Base-by-base conservation (phyloP, 2,113 vertebrate genomes). In the Myotis lucifugus region DNA sequence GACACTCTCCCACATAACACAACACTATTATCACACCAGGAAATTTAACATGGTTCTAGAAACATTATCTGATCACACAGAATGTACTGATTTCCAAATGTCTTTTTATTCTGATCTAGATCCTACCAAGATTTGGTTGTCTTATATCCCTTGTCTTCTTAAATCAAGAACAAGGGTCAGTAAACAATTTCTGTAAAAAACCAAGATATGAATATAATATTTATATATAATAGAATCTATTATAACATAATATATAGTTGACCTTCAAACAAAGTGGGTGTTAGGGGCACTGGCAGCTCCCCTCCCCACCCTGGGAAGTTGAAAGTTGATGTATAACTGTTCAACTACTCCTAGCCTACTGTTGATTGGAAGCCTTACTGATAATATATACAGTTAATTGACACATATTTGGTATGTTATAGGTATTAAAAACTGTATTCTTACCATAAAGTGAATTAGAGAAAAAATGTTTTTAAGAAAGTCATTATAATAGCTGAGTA, bases 131-230 rank as follows among this genome's bases (percentile, higher is more conserved):
- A 56, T 94, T 73, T 64, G 32, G 32, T 34, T 82, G 25, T 70
- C 32, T 11, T n/a, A 19, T 90, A 54, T 42, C 2, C 29, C 93
- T 95, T 59, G 10, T 42, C 73, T 85, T 52, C 23, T 88, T 84
- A 72, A 76, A 50, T 79, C 37, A 70, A 66, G 64, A 81, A 69
- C 3, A 42, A 78, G n/a, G 17, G 3, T 90, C 37, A 76, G 18
- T 52, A 91, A 91, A 77, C 12, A 59, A 85, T 74, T 82, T 95
- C 84, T 90, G 8, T 90, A 69, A 94, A 82, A 64, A 27, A 42
- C 4, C 5, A 29, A 67, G 34, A 74, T 54, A 52, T 52, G 83
- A 85, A 90, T 34, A 76, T 4, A n/a, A 52, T 66, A 52, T 77
- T 77, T 77, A 64, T 4, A 8, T 29, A 29, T 29, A 40, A 64